Evolutionary conservation across 2,113 vertebrate genomes (phyloP), one percentile per base, ranked within the genome.

Genomic region (Sceloporus tristichus): DNA sequence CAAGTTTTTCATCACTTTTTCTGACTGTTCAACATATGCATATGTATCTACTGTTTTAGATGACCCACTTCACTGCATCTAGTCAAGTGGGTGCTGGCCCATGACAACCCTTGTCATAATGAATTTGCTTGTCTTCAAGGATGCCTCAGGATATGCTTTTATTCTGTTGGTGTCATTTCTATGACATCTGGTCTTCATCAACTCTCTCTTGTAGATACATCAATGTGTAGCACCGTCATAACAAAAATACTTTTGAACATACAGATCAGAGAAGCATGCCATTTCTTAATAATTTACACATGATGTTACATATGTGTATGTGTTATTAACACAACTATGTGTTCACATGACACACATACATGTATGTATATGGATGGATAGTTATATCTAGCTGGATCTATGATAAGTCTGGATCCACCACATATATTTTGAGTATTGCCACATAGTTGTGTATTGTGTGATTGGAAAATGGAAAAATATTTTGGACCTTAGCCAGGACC

Each of bases 251-350:
- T 74, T 89, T 76, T 79, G 29, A 70, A 86, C 34, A 71, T 8
- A 9, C 25, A 40, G 6, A 34, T 66, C 13, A 40, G 2, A 16
- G 38, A 11, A 42, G 34, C 23, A 54, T 73, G 38, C 38, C 1
- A 4, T 90, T 29, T n/a, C 70, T 87, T 89, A 62, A 29, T 77
- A 74, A 80, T 9, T 84, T 78, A 79, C 25, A 79, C 9, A 70
- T 81, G 86, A 53, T 56, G 88, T 87, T 83, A 79, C 38, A 40
- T 0, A 71, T 85, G 71, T 27, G 9, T 75, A 14, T 19, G 18
- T 62, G 19, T 48, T 48, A 48, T 48, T 4, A 48, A 6, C 42
- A 4, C 53, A 56, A 29, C 23, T 14, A 79, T 38, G 9, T 62
- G 56, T 2, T 53, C 34, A 34, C 34, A 80, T 21, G 16, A 38